A percentile compares a stretch with the other conserved stretches of the same genome.
These are phyloP conservation scores for Hapalemur alaotrensis DNA, from an alignment of 2,797 vertebrate species.

Conservation along the genomic window DNA sequence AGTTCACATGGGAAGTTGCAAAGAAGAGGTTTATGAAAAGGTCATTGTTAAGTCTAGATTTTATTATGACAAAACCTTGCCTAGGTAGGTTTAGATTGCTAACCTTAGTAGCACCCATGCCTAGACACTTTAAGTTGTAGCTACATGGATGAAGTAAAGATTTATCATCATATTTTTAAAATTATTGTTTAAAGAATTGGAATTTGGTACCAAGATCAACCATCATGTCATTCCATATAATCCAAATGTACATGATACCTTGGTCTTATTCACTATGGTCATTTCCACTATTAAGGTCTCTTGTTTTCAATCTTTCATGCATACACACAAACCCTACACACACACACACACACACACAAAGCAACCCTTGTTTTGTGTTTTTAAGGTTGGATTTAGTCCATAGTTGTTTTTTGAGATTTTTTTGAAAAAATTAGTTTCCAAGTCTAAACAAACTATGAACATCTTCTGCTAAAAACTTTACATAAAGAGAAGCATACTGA, in stretches of 20 bases:
- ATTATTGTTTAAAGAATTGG: neutral
- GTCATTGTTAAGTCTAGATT: neutral
- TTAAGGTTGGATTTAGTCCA: constrained; percentile 9
- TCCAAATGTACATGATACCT: neutral
- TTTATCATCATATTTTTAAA: neutral
- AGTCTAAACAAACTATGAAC: constrained; percentile 30
- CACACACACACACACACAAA: neutral
- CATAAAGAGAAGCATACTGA: neutral
- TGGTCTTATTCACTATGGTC: neutral
- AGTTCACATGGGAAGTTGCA: neutral
- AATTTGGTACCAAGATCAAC: neutral
- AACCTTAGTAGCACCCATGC: too few species aligned
- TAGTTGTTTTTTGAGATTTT: neutral
- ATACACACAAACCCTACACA: neutral
- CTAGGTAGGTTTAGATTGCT: neutral
- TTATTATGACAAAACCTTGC: neutral
- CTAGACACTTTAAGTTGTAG: neutral
- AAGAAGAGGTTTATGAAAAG: neutral
- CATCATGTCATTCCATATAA: neutral
- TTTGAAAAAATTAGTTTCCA: constrained; percentile 24
- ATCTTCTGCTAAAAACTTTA: neutral
- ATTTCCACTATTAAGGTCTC: neutral
- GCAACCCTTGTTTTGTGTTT: constrained; percentile 11
- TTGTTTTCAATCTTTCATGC: neutral
- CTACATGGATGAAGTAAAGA: neutral